Base-by-base conservation (phyloP, 2,888 invertebrate species). In the Lepas anatifera region DNA sequence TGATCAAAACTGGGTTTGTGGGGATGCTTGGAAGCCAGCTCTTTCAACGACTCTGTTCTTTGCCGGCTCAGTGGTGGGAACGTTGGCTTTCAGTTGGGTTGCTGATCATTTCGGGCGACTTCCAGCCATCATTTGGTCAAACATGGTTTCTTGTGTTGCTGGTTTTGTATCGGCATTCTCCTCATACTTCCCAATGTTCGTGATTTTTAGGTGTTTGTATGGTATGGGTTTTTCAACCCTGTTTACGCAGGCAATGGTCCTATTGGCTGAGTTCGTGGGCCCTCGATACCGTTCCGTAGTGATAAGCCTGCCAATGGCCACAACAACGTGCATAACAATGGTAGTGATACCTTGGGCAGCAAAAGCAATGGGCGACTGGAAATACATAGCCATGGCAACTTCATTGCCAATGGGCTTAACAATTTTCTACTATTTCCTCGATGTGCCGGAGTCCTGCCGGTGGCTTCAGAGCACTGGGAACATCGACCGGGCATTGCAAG, bases 241-340 rank as follows among this genome's bases (percentile, higher is more conserved):
- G 66, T n/a, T n/a, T 16, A 91, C 37, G 92, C 92, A 92, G 92
- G 93, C 90, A 93, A 93, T 76, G 92, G 93, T 77, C 82, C 93
- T 75, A 92, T 92, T 92, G 81, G 86, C 71, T 67, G 35, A 32
- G 63, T 25, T 48, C 18, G 43, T 64, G 2, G 32, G 18, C n/a
- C 3, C n/a, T 27, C 29, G 66, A 86, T 70, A 27, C 6, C 58
- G 25, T 18, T 16, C 25, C 27, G 11, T 41, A 29, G 25, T 69
- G 11, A 16, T 66, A n/a, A 58, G 32, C 37, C n/a, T n/a, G n/a
- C n/a, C n/a, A n/a, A n/a, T n/a, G n/a, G n/a, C 67, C 92, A 92
- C 0, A 81, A 92, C 50, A 92, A 92, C 83, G 92, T 92, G 82
- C 92, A 92, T 87, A 68, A 92, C 91, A 10, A 87, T 92, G 0